phyloP scores from a whole-genome alignment of 2,888 invertebrate species.

The Nyleta sp. region DNA sequence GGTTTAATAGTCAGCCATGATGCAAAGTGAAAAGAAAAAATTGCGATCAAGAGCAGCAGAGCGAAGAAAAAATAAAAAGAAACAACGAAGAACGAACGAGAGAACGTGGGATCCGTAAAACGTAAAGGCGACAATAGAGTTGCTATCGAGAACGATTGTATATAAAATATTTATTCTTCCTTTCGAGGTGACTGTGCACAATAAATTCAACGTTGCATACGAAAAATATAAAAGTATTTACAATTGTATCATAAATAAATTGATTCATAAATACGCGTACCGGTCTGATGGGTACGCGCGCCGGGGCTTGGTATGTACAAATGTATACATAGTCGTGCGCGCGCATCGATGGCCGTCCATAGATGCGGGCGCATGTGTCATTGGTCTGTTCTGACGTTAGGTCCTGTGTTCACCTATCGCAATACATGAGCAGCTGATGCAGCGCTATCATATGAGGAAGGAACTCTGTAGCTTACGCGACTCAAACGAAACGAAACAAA shows the following conservation, averaged over 20 bases:
- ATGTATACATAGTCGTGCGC: constrained; percentile 55
- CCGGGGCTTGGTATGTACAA: constrained; percentile 54
- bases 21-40: no score
- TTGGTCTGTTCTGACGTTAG: constrained; percentile 67
- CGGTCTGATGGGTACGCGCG: no score
- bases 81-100: not conserved
- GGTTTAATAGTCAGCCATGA: no score
- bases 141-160: constrained; percentile 75
- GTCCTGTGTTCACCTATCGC: constrained; percentile 81
- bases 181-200: constrained; percentile 75
- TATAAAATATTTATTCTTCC: constrained; percentile 80
- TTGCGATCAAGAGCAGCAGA: no score
- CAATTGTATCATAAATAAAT: constrained; percentile 79
- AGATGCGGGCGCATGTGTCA: not conserved
- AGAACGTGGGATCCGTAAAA: not conserved
- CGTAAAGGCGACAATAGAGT: constrained; percentile 56
- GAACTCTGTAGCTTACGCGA: constrained; percentile 65
- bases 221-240: constrained; percentile 81
- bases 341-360: not conserved
- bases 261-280: constrained; percentile 52
- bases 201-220: constrained; percentile 71
- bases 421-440: constrained; percentile 75
- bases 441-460: constrained; percentile 60
- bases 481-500: no score
- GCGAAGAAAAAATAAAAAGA: not conserved